Percentiles rank a stretch among this genome's conserved stretches.
Conservation (phyloP, 2,888 invertebrate genomes). For the Pollenia griseotomentosa region DNA sequence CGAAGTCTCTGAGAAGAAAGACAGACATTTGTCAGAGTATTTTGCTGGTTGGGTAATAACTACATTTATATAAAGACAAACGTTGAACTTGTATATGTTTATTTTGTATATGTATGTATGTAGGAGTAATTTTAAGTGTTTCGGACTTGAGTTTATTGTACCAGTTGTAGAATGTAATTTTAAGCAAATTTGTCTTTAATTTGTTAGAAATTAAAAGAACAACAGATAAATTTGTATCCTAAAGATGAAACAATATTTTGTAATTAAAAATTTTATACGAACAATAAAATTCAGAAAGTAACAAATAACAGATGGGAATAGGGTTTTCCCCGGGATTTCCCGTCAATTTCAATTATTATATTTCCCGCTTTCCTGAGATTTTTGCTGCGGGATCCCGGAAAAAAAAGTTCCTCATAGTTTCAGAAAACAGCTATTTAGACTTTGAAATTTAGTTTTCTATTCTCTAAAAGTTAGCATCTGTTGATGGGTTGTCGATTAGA, state of each 20-base stretch:
- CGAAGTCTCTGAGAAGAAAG: too few species aligned
- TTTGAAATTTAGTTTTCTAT: too few species aligned
- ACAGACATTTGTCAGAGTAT: too few species aligned
- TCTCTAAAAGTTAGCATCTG: too few species aligned
- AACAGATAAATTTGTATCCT: background rate
- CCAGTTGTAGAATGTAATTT: constrained; percentile 26
- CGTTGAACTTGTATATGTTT: background rate
- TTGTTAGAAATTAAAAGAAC: constrained; percentile 37
- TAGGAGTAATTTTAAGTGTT: background rate
- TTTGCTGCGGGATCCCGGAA: too few species aligned
- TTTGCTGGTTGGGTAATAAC: background rate
- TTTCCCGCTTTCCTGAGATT: too few species aligned
- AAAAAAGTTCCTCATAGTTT: too few species aligned
- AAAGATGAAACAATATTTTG: background rate
- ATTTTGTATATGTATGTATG: background rate
- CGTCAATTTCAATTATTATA: too few species aligned
- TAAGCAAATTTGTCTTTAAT: constrained; percentile 61
- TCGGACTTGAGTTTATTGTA: background rate
- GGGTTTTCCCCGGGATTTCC: too few species aligned
- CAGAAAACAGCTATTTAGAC: too few species aligned
- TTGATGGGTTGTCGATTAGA: too few species aligned
- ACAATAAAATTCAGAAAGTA: background rate
- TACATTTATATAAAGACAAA: background rate
- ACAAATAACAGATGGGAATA: too few species aligned
- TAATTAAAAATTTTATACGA: background rate